Conservation (phyloP, 2,113 vertebrate species). For the Odobenus rosmarus region DNA sequence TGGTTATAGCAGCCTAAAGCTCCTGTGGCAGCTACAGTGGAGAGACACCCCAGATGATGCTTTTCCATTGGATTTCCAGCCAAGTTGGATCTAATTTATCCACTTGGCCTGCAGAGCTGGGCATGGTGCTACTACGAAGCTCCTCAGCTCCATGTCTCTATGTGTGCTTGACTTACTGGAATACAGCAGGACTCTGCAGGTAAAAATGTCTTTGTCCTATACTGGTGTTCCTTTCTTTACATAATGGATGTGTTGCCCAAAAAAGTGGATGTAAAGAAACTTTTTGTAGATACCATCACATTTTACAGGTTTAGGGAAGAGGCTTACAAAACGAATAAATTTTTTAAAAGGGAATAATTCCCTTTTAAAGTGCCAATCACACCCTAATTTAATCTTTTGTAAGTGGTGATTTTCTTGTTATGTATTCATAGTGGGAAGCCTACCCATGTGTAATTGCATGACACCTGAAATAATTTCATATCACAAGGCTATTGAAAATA, state of each 20-base stretch:
- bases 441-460: constrained; percentile 49
- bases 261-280: background rate
- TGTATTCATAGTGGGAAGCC: constrained; percentile 44
- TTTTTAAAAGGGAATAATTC: constrained; percentile 2
- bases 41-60: background rate
- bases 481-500: constrained; percentile 38
- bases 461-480: constrained; percentile 37
- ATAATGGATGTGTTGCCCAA: background rate
- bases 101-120: background rate
- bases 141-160: background rate
- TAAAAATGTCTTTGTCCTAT: background rate
- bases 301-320: constrained; percentile 11
- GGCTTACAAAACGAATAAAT: background rate
- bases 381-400: constrained; percentile 50
- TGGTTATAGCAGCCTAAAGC: too few species aligned
- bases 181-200: background rate
- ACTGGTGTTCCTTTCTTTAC: background rate
- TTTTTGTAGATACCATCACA: background rate
- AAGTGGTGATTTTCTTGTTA: constrained; percentile 65
- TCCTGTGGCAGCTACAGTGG: background rate
- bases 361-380: constrained; percentile 28
- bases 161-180: background rate
- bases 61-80: background rate
- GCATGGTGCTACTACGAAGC: background rate
- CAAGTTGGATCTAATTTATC: background rate